phyloP scores from a whole-genome alignment of 2,113 vertebrate genomes.

The Oreotrochilus melanogaster region DNA sequence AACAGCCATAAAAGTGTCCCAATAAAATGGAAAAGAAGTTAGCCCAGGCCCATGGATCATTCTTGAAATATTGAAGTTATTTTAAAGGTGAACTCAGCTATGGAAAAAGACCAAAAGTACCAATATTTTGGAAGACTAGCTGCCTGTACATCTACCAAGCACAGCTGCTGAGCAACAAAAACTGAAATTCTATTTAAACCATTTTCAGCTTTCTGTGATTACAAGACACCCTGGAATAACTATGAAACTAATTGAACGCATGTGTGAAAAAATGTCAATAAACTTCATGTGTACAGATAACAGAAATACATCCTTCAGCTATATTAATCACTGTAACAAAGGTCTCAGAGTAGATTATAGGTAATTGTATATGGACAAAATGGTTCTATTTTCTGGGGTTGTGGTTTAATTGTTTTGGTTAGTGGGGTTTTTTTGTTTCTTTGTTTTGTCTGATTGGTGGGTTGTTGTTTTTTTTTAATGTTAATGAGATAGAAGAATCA shows the following conservation, averaged over 20 bases:
- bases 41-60: not conserved
- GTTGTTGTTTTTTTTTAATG: not conserved
- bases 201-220: not conserved
- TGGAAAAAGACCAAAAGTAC: not conserved
- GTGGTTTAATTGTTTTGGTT: no score
- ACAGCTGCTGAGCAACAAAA: not conserved
- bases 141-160: not conserved
- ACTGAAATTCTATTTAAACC: not conserved
- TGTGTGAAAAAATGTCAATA: not conserved
- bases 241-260: not conserved
- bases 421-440: no score
- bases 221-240: not conserved
- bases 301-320: not conserved
- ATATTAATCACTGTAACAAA: not conserved
- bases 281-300: not conserved
- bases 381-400: not conserved
- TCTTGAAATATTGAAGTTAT: not conserved
- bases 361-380: not conserved
- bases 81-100: not conserved
- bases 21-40: slow-evolving; percentile 26
- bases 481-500: not conserved
- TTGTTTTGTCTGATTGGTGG: no score
- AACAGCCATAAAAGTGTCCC: slow-evolving; percentile 11
- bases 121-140: not conserved
- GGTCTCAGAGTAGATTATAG: not conserved